Evolutionary conservation across 2,888 invertebrate genomes (phyloP).

Genomic region (Ischnura elegans): DNA sequence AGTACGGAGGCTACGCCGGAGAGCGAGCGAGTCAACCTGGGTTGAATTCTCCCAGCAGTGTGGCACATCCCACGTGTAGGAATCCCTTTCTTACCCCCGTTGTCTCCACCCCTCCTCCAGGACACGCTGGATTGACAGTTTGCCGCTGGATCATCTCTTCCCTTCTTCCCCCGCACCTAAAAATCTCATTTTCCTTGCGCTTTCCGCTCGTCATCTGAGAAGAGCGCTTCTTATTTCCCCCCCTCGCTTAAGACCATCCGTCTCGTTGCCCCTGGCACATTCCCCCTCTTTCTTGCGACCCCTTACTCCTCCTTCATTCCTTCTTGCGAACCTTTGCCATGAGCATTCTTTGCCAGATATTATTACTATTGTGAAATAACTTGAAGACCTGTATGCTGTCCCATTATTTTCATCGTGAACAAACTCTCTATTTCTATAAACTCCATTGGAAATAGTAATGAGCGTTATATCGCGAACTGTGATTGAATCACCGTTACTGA

Average conservation of each 20-base stretch:
- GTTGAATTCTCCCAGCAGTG: too few relatives aligned
- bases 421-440: too few relatives aligned
- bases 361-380: too few relatives aligned
- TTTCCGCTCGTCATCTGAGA: not conserved
- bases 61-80: not conserved
- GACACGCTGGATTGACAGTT: constrained; percentile 57
- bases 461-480: too few relatives aligned
- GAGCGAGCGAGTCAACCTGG: too few relatives aligned
- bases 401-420: too few relatives aligned
- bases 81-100: not conserved
- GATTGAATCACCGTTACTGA: too few relatives aligned
- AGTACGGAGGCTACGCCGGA: too few relatives aligned
- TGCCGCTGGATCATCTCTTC: constrained; percentile 51
- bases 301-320: not conserved
- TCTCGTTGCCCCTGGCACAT: not conserved
- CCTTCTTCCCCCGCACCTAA: not conserved
- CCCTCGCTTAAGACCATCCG: not conserved
- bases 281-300: too few relatives aligned
- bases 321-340: not conserved
- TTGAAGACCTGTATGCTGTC: too few relatives aligned
- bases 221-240: not conserved
- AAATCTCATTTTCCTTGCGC: constrained; percentile 1
- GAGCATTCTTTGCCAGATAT: too few relatives aligned
- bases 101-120: not conserved
- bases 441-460: too few relatives aligned